Base-by-base conservation (phyloP, 2,888 invertebrate species). In the Gasteruption jaculator region DNA sequence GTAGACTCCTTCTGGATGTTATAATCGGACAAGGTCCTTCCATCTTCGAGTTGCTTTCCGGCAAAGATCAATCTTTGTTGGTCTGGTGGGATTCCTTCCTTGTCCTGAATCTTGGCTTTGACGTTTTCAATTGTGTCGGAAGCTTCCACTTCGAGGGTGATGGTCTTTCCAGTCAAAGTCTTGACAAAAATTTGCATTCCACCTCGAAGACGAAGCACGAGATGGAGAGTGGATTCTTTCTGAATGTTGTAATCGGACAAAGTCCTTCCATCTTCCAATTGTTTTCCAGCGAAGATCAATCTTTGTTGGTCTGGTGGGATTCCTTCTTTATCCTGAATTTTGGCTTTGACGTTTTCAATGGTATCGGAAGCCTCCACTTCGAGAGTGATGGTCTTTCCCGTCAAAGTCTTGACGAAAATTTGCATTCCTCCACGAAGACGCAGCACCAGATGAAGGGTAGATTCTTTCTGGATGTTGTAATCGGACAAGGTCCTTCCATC, bases 221-320 rank as follows among this genome's bases (percentile, higher is more conserved):
- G 75, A 71, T 92, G 91, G 45, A 92, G 78, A 0, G 91, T 91
- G 0, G 90, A 90, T 73, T 91, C 90, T 72, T 92, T 92, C 74
- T 94, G 92, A 67, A 94, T 92, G 72, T 92, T 92, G 74, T 93
- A 93, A 68, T 94, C 93, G 0, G 88, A 89, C 25, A 94, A 76
- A 2, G 92, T 92, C 43, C 91, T 82, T 7, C 91, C 93, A 80
- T 95, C 94, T 75, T 94, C 93, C 63, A 95, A 73, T 74, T 95
- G 94, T 71, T 92, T 93, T 43, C 94, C 94, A 57, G 92, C 91
- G 71, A 93, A 93, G 75, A 92, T 91, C 72, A 91, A 76, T 61
- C 89, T 81, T 73, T 89, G 89, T 73, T 89, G 87, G 71, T 89
- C 88, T 60, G 84, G 84, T 51, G 86, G 86, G 71, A 87, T 86